phyloP scores from a whole-genome alignment of 2,888 invertebrate species.

The Atrina japonica region DNA sequence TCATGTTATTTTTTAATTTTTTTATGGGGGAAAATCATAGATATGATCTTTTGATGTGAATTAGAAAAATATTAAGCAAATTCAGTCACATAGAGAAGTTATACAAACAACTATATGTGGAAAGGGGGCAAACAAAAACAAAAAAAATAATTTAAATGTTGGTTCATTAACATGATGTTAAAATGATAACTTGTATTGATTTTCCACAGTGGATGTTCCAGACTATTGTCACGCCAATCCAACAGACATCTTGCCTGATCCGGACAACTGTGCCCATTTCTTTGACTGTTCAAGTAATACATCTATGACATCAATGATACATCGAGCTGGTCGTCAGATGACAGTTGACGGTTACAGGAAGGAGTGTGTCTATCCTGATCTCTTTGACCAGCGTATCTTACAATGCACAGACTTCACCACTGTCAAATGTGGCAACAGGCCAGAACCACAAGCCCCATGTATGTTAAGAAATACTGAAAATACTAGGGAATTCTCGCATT shows the following conservation, averaged over 20 bases:
- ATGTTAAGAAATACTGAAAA: too few relatives aligned
- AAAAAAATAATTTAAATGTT: too few relatives aligned
- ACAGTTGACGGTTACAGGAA: constrained; percentile 4
- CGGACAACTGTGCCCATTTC: constrained; percentile 43
- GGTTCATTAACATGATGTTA: not conserved
- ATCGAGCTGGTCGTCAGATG: not conserved
- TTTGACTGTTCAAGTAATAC: constrained; percentile 38
- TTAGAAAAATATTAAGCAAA: too few relatives aligned
- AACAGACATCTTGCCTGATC: constrained; percentile 40
- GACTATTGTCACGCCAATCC: constrained; percentile 52
- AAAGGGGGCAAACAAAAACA: too few relatives aligned
- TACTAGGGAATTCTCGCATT: too few relatives aligned
- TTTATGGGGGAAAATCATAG: not conserved
- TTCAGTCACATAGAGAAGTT: too few relatives aligned
- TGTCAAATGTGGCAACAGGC: constrained; percentile 44
- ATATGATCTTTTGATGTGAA: not conserved
- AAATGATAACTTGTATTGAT: not conserved
- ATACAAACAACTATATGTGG: too few relatives aligned
- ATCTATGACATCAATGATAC: not conserved
- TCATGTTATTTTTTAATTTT: too few relatives aligned
- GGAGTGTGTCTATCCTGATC: constrained; percentile 55
- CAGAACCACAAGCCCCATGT: constrained; percentile 49
- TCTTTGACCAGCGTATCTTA: constrained; percentile 47
- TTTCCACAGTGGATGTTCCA: constrained; percentile 45
- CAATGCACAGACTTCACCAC: constrained; percentile 47